Percentiles rank a stretch among this genome's conserved stretches.
These are phyloP conservation scores for Engraulis encrasicolus DNA, from an alignment of 2,113 vertebrate species.

Conservation along the genomic window DNA sequence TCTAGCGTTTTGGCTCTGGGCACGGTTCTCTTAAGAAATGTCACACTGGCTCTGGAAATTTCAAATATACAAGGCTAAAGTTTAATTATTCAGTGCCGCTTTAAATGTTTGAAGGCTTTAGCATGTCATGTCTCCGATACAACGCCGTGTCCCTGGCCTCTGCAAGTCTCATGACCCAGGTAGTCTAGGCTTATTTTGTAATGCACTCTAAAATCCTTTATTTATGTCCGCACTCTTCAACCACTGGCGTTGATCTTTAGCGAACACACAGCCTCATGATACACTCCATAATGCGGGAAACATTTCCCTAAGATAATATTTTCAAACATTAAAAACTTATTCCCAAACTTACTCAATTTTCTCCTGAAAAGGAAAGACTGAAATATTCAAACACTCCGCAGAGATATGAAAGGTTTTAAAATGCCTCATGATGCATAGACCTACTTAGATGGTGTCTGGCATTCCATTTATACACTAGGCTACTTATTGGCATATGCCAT, in stretches of 20 bases:
- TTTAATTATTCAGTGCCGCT: slow-evolving; percentile 35
- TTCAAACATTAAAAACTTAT: slow-evolving; percentile 5
- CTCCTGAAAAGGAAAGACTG: not conserved
- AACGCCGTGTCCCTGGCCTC: not conserved
- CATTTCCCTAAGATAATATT: slow-evolving; percentile 15
- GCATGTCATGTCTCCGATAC: slow-evolving; percentile 35
- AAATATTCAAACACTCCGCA: not conserved
- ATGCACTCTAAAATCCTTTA: slow-evolving; percentile 35
- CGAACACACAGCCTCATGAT: not conserved
- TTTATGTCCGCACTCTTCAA: slow-evolving; percentile 25
- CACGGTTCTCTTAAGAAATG: not conserved
- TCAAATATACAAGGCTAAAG: slow-evolving; percentile 34
- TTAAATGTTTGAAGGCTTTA: slow-evolving; percentile 47
- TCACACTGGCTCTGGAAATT: slow-evolving; percentile 20
- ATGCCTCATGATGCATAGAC: no score
- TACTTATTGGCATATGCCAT: no score
- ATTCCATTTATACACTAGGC: no score
- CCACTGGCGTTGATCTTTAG: slow-evolving; percentile 22
- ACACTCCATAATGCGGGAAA: not conserved
- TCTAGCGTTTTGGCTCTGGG: not conserved
- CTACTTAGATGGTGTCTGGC: no score
- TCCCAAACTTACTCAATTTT: not conserved
- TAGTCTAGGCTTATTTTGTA: slow-evolving; percentile 24
- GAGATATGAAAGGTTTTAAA: not conserved
- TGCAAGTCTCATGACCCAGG: not conserved